These are phyloP conservation scores for Sigmodon hispidus DNA, from an alignment of 2,113 vertebrate genomes.

Conservation along the genomic window DNA sequence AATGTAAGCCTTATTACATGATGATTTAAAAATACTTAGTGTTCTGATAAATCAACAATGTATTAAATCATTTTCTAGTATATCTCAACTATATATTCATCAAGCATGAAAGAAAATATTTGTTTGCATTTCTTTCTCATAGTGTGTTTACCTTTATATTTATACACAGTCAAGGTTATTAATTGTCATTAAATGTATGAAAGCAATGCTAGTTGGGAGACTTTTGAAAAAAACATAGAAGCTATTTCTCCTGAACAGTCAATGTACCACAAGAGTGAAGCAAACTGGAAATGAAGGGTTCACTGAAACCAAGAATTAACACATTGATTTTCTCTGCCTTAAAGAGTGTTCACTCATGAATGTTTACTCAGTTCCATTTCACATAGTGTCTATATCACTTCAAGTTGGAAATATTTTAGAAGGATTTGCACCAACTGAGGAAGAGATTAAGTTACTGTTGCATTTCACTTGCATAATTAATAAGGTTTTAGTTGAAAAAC, in stretches of 20 bases:
- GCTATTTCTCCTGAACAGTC: background rate
- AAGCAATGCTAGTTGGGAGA: background rate
- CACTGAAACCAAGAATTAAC: background rate
- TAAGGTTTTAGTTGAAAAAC: background rate
- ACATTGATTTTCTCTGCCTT: background rate
- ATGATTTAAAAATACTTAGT: background rate
- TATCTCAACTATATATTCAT: background rate
- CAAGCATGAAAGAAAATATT: background rate
- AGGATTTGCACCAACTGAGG: background rate
- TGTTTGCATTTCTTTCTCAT: background rate
- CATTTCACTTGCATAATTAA: constrained; percentile 2
- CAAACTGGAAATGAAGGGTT: background rate
- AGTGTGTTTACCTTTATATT: background rate
- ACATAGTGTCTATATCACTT: background rate
- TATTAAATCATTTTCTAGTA: background rate
- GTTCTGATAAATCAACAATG: background rate
- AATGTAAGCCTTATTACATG: background rate
- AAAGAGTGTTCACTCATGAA: background rate
- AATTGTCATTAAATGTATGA: background rate
- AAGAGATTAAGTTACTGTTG: background rate
- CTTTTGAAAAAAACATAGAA: background rate
- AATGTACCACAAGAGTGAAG: background rate
- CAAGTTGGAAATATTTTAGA: background rate
- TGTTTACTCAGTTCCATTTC: background rate
- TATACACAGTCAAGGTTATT: background rate